Percentiles rank a stretch among this genome's conserved stretches.
These are phyloP conservation scores for Dendrophyllia cribrosa DNA, from an alignment of 64 coral and sea anemone species.

Conservation along the genomic window DNA sequence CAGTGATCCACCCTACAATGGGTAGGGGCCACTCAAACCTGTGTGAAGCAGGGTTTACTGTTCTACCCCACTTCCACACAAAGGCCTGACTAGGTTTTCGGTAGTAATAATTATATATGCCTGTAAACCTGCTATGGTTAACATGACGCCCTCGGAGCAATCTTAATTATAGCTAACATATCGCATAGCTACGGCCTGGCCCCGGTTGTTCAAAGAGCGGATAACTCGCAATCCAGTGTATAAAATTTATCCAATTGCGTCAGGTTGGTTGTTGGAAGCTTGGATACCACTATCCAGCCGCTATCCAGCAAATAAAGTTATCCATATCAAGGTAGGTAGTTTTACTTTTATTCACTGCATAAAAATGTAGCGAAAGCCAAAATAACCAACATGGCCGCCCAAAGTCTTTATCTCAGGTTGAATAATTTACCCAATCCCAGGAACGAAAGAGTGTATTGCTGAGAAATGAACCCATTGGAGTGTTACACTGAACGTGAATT, in stretches of 20 bases:
- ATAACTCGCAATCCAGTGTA: constrained; percentile 1
- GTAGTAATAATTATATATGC: too few species aligned
- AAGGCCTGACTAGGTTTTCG: too few species aligned
- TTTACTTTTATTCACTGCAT: constrained; percentile 59
- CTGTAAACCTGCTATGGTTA: too few species aligned
- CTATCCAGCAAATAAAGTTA: constrained; percentile 61
- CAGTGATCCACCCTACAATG: constrained; percentile 36
- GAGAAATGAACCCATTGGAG: constrained; percentile 16
- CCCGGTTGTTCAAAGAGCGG: constrained; percentile 18
- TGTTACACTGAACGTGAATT: constrained; percentile 36
- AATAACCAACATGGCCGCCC: not conserved
- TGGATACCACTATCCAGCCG: constrained; percentile 33
- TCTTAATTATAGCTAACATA: too few species aligned
- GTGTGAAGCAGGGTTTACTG: constrained; percentile 58
- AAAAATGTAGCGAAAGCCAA: not conserved
- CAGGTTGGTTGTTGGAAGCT: constrained; percentile 30
- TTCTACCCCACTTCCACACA: constrained; percentile 40
- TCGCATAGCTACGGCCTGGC: too few species aligned
- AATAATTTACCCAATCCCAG: not conserved
- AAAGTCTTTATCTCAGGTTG: not conserved
- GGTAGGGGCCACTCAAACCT: constrained; percentile 50
- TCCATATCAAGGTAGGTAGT: constrained; percentile 56
- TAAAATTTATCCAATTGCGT: not conserved
- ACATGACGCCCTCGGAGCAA: too few species aligned
- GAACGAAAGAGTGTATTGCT: not conserved